These are phyloP conservation scores for Silurus asotus DNA, from an alignment of 2,113 vertebrate species.

Conservation along the genomic window DNA sequence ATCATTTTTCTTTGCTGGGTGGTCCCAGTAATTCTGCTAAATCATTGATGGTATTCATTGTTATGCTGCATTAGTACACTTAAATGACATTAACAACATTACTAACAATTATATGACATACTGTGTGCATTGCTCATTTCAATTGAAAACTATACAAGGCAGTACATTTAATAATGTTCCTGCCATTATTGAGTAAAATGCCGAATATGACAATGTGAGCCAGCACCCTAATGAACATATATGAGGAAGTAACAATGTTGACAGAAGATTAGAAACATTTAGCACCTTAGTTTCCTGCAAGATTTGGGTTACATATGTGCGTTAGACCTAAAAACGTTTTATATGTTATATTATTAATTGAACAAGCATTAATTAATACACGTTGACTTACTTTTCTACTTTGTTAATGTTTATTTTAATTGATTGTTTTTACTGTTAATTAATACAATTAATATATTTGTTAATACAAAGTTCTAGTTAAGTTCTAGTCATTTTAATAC, in stretches of 20 bases:
- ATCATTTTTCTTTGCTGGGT: not conserved
- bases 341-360: not conserved
- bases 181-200: not conserved
- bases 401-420: not conserved
- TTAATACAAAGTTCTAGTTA: not conserved
- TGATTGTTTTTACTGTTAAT: not conserved
- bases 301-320: too few species aligned
- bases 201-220: not conserved
- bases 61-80: not conserved
- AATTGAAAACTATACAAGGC: not conserved
- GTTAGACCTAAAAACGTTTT: too few species aligned
- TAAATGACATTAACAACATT: not conserved
- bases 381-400: not conserved
- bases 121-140: not conserved
- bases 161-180: not conserved
- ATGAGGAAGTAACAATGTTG: not conserved
- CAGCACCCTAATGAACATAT: not conserved
- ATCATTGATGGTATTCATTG: not conserved
- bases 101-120: not conserved
- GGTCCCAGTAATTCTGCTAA: constrained; percentile 27
- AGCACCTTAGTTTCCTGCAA: too few species aligned
- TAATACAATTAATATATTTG: not conserved
- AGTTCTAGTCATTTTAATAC: not conserved
- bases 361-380: not conserved
- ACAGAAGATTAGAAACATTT: too few species aligned